phyloP scores from a whole-genome alignment of 2,797 vertebrate genomes.

The Cetoscarus ocellatus region DNA sequence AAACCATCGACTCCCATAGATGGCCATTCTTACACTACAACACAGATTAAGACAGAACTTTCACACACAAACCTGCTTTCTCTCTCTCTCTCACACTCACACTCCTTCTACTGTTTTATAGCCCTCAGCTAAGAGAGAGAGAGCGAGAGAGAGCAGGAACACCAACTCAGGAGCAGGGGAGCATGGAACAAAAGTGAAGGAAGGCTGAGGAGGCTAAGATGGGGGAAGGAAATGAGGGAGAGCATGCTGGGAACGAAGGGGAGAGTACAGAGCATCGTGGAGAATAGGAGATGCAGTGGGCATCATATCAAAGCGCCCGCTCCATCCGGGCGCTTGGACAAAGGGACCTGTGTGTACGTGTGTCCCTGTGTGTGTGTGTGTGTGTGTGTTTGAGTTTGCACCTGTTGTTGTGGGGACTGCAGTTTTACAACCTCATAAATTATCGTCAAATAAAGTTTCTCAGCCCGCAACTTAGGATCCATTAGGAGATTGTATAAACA shows the following conservation, averaged over 20 bases:
- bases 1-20: slow-evolving; percentile 48
- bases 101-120: slow-evolving; percentile 39
- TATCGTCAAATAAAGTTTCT: slow-evolving; percentile 37
- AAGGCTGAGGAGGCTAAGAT: slow-evolving; percentile 55
- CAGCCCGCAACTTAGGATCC: background rate
- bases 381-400: slow-evolving; percentile 63
- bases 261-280: slow-evolving; percentile 53
- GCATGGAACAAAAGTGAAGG: slow-evolving; percentile 62
- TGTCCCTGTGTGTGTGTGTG: slow-evolving; percentile 40
- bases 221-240: slow-evolving; percentile 51
- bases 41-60: slow-evolving; percentile 9
- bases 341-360: slow-evolving; percentile 68
- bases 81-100: background rate
- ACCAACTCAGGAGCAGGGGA: slow-evolving; percentile 49
- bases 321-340: slow-evolving; percentile 77
- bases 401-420: slow-evolving; percentile 64
- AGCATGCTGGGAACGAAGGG: slow-evolving; percentile 38
- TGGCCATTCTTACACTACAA: slow-evolving; percentile 15
- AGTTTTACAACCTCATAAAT: slow-evolving; percentile 41
- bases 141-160: slow-evolving; percentile 23
- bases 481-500: background rate
- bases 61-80: background rate
- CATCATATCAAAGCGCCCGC: slow-evolving; percentile 79
- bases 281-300: slow-evolving; percentile 71
- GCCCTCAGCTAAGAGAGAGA: slow-evolving; percentile 24